Evolutionary conservation across 2,113 vertebrate species (phyloP).

Genomic region (Pelusios castaneus): DNA sequence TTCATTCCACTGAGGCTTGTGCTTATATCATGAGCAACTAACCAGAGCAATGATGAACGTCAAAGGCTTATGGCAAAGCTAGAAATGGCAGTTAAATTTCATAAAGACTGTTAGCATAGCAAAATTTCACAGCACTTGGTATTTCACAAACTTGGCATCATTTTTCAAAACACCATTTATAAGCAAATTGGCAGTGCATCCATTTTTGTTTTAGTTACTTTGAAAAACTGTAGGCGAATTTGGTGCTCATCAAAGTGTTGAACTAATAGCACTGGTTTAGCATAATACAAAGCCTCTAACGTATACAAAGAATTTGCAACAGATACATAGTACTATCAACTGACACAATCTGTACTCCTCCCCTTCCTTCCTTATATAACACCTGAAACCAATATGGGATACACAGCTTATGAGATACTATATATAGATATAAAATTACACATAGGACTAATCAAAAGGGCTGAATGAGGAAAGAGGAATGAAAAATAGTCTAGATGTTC

Average conservation of each 20-base stretch:
- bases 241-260: background rate
- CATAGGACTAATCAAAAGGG: background rate
- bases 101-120: background rate
- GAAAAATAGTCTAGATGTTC: background rate
- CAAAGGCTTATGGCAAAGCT: background rate
- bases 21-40: background rate
- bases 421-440: background rate
- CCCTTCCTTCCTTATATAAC: background rate
- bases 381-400: background rate
- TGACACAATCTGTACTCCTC: background rate
- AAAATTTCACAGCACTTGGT: background rate
- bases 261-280: background rate
- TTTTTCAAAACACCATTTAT: background rate
- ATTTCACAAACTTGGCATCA: background rate
- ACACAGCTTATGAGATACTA: background rate
- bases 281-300: background rate
- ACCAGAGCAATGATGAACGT: background rate
- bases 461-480: background rate
- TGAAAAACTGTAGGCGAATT: background rate
- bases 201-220: background rate
- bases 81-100: background rate
- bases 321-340: background rate
- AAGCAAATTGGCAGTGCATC: background rate
- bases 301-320: background rate
- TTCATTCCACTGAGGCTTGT: accelerated